Conservation (phyloP, 2,888 invertebrate species). For the Meteorus colon region DNA sequence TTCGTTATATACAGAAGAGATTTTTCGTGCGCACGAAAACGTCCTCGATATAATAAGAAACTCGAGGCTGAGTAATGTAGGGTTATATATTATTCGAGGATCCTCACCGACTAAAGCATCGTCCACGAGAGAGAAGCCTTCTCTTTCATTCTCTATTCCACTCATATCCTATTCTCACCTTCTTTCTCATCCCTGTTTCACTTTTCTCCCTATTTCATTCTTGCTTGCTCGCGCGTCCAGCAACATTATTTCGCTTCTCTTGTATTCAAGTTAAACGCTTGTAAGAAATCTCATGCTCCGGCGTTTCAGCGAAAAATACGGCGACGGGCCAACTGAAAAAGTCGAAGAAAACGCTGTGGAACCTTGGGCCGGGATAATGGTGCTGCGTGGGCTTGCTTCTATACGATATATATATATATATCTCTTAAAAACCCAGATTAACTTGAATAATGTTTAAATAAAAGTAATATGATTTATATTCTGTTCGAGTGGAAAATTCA, state of each 20-base stretch:
- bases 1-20: slow-evolving; percentile 32
- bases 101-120: slow-evolving; percentile 40
- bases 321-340: slow-evolving; percentile 39
- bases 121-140: slow-evolving; percentile 3
- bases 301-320: slow-evolving; percentile 49
- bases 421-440: background rate
- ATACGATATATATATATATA: slow-evolving; percentile 24
- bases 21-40: slow-evolving; percentile 56
- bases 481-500: too few species aligned
- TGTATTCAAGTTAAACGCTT: slow-evolving; percentile 45
- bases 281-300: slow-evolving; percentile 53
- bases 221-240: slow-evolving; percentile 9
- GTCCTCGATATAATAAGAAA: slow-evolving; percentile 66
- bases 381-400: background rate
- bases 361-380: slow-evolving; percentile 23
- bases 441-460: background rate
- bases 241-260: slow-evolving; percentile 12
- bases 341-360: slow-evolving; percentile 41
- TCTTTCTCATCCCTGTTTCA: background rate
- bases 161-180: slow-evolving; percentile 14
- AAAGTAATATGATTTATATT: slow-evolving; percentile 2
- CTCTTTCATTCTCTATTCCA: slow-evolving; percentile 14
- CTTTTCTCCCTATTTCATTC: background rate
- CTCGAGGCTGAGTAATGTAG: slow-evolving; percentile 63
- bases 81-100: slow-evolving; percentile 59